Evolutionary conservation across 2,888 invertebrate species (phyloP).

Genomic region (Hartigia nigra): DNA sequence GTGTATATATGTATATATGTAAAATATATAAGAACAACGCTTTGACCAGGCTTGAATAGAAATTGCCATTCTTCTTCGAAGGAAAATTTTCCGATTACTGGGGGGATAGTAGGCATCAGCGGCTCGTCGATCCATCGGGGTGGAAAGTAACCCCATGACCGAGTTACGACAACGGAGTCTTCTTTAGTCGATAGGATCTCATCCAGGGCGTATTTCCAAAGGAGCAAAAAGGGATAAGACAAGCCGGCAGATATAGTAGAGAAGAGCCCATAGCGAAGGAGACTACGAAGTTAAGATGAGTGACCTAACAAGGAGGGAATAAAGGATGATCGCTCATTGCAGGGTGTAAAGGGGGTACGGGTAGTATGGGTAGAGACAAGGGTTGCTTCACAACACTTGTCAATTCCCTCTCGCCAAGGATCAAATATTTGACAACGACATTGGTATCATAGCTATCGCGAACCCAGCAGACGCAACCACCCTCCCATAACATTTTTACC

Average conservation of each 20-base stretch:
- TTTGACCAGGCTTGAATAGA: conserved; percentile 26
- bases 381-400: not conserved
- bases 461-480: not conserved
- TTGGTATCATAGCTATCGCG: not conserved
- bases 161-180: not conserved
- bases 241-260: not conserved
- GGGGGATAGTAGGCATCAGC: not conserved
- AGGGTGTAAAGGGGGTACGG: not conserved
- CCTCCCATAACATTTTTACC: not conserved
- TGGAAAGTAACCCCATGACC: not conserved
- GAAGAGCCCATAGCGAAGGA: not conserved
- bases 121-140: not conserved
- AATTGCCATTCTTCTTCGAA: conserved; percentile 16
- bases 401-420: not conserved
- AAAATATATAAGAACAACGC: not conserved
- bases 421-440: not conserved
- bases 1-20: not conserved
- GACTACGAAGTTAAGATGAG: not conserved
- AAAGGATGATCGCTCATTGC: not conserved
- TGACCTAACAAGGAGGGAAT: not conserved
- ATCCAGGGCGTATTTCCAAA: not conserved
- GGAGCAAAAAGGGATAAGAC: not conserved
- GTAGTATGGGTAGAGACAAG: not conserved
- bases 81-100: conserved; percentile 19
- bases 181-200: not conserved